phyloP scores from a whole-genome alignment of 2,113 vertebrate species.

The Sylvia atricapilla region DNA sequence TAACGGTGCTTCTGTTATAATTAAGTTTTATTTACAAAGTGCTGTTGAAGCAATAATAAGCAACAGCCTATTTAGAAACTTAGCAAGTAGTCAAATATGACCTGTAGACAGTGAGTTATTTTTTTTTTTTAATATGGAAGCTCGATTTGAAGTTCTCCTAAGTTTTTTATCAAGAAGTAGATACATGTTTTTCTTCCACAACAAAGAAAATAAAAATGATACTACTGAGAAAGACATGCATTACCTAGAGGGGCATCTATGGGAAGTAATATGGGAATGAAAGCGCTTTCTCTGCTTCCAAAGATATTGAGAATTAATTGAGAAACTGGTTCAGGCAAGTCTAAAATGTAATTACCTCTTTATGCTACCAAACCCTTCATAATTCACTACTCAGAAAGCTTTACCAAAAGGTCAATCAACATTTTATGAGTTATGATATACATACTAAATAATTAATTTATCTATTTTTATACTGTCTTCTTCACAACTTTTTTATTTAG shows the following conservation, averaged over 20 bases:
- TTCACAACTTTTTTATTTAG: neutral
- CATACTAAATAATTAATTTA: neutral
- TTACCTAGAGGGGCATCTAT: neutral
- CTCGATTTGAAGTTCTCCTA: neutral
- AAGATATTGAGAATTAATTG: neutral
- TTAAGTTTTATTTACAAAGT: neutral
- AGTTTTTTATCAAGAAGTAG: neutral
- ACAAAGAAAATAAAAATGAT: neutral
- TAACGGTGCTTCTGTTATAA: neutral
- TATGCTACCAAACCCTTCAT: neutral
- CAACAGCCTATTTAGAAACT: neutral
- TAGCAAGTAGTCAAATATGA: neutral
- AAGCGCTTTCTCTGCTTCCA: neutral
- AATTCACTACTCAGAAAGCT: neutral
- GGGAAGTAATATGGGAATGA: neutral
- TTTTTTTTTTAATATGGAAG: neutral
- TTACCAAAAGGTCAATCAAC: neutral
- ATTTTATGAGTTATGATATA: neutral
- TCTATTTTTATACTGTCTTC: neutral
- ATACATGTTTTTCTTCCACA: neutral
- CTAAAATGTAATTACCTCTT: neutral
- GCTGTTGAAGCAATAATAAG: neutral
- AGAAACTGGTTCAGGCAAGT: neutral
- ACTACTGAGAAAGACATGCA: neutral
- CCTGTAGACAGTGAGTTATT: neutral